Percentiles rank a stretch among this genome's conserved stretches.
These are phyloP conservation scores for Physocephala rufipes DNA, from an alignment of 2,888 invertebrate genomes.

Conservation along the genomic window DNA sequence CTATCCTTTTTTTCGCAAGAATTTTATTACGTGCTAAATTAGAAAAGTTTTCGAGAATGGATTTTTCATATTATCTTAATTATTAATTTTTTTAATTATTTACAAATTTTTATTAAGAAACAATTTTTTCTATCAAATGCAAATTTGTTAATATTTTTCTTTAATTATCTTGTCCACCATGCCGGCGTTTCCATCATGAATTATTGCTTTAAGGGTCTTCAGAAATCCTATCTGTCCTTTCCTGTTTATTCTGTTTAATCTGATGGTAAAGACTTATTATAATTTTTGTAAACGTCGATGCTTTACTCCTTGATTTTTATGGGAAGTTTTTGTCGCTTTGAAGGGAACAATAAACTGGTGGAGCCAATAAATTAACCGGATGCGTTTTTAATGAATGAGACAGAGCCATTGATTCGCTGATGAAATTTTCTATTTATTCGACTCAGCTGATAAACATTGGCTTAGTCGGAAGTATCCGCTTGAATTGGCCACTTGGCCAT, in stretches of 20 bases:
- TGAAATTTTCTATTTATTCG: constrained; percentile 26
- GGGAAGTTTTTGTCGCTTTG: not conserved
- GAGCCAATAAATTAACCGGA: constrained; percentile 28
- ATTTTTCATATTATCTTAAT: too few species aligned
- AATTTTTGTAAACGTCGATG: too few species aligned
- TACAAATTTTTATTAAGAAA: constrained; percentile 43
- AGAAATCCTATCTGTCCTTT: not conserved
- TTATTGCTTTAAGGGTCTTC: too few species aligned
- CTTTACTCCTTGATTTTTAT: too few species aligned
- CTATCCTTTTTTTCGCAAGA: too few species aligned
- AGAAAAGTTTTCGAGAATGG: too few species aligned
- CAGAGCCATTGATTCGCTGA: constrained; percentile 39
- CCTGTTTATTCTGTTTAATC: not conserved
- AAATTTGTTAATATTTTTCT: too few species aligned
- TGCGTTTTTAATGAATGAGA: constrained; percentile 34
- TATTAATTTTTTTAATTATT: too few species aligned
- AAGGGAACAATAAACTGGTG: constrained; percentile 15
- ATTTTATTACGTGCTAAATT: too few species aligned
- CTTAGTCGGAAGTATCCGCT: constrained; percentile 51
- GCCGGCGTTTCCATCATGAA: too few species aligned
- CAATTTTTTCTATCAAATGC: constrained; percentile 40
- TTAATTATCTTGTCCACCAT: too few species aligned
- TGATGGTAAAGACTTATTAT: not conserved
- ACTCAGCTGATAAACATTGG: constrained; percentile 52
- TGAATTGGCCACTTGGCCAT: constrained; percentile 36